A percentile compares a stretch with the other conserved stretches of the same genome.
phyloP scores from a whole-genome alignment of 2,888 invertebrate species.

The Drosophila neutralis region DNA sequence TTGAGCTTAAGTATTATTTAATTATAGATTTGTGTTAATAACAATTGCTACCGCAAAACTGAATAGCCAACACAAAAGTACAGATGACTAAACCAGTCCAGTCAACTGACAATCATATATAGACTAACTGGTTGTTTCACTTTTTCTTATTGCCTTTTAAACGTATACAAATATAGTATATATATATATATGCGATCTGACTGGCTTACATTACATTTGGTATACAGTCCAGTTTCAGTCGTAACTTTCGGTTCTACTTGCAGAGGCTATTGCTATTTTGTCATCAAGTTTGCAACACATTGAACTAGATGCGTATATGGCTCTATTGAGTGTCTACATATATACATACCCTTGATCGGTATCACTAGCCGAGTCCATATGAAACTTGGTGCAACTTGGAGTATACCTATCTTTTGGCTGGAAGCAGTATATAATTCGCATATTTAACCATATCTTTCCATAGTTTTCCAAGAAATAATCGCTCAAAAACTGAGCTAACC shows the following conservation, averaged over 20 bases:
- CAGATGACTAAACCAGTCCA: not conserved
- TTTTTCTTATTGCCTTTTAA: not conserved
- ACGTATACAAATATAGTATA: not conserved
- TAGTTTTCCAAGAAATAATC: not conserved
- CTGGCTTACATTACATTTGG: not conserved
- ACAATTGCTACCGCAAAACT: not conserved
- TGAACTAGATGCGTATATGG: too few relatives aligned
- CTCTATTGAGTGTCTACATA: not conserved
- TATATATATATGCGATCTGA: not conserved
- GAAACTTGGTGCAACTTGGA: not conserved
- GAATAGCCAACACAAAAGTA: not conserved
- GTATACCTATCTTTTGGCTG: too few relatives aligned
- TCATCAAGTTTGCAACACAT: not conserved
- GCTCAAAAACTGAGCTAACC: not conserved
- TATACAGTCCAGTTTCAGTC: conserved; percentile 1
- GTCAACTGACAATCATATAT: not conserved
- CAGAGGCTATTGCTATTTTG: not conserved
- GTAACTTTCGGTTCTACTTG: not conserved
- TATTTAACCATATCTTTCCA: not conserved
- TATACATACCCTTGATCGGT: not conserved
- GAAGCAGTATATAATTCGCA: too few relatives aligned
- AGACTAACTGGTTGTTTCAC: not conserved
- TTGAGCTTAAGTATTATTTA: not conserved
- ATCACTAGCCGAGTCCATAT: not conserved
- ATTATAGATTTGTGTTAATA: not conserved